phyloP scores from a whole-genome alignment of 1,140 invertebrate species.

The Ceratina australensis region DNA sequence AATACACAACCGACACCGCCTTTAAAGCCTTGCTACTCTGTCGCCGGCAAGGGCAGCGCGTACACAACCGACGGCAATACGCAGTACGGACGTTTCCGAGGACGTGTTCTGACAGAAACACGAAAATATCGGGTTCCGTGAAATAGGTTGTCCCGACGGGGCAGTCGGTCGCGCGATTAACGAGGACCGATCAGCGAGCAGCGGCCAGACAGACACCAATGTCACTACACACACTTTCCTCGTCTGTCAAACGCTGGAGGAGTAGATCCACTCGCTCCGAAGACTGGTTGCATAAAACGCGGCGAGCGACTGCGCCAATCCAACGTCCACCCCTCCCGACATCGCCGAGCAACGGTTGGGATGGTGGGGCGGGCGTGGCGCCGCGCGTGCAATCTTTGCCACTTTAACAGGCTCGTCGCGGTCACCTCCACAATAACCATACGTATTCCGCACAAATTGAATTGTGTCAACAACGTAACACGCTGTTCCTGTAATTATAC shows the following conservation, averaged over 20 bases:
- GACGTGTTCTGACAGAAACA: conserved; percentile 10
- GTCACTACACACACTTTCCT: conserved; percentile 62
- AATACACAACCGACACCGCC: conserved; percentile 52
- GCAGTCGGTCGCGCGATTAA: conserved; percentile 30
- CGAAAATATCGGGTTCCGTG: conserved; percentile 38
- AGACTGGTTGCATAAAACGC: conserved; percentile 77
- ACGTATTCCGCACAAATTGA: not conserved
- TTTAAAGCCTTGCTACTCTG: conserved; percentile 31
- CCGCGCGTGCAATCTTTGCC: conserved; percentile 56
- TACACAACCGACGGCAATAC: conserved; percentile 36
- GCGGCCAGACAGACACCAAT: conserved; percentile 51
- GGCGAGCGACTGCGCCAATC: conserved; percentile 72
- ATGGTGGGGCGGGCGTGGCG: conserved; percentile 73
- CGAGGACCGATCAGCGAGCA: conserved; percentile 33
- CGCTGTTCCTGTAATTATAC: too few species aligned
- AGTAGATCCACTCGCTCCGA: conserved; percentile 71
- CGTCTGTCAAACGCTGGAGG: conserved; percentile 67
- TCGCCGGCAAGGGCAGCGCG: conserved; percentile 48
- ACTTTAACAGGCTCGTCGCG: conserved; percentile 26
- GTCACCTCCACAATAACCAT: not conserved
- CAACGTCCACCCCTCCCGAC: conserved; percentile 56
- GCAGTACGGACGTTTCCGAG: conserved; percentile 22
- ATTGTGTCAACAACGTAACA: too few species aligned
- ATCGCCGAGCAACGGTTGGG: conserved; percentile 36
- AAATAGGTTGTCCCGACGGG: conserved; percentile 16